Evolutionary conservation across 2,797 vertebrate genomes (phyloP).

Genomic region (Meriones psammophilus): DNA sequence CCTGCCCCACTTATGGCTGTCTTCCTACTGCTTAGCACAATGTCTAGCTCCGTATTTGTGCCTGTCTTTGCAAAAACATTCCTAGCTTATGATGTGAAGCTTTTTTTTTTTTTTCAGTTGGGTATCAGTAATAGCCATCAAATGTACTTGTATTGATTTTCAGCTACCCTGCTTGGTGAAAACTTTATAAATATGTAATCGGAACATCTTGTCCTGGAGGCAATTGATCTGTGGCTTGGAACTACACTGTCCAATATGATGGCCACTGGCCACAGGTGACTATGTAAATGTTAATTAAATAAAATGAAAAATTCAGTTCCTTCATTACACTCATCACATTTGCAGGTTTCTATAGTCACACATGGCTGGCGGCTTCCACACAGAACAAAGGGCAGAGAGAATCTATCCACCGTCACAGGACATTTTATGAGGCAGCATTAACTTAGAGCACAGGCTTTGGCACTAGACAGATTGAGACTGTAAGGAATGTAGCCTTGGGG

Average conservation of each 20-base stretch:
- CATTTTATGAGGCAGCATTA: not conserved
- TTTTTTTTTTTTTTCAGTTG: slow-evolving; percentile 35
- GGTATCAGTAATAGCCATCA: slow-evolving; percentile 54
- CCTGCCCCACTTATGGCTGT: not conserved
- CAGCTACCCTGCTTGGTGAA: slow-evolving; percentile 30
- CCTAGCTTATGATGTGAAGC: slow-evolving; percentile 20
- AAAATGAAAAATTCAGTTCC: slow-evolving; percentile 16
- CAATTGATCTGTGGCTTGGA: slow-evolving; percentile 43
- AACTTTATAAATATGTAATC: slow-evolving; percentile 68
- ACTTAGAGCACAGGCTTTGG: not conserved
- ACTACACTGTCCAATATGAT: not conserved
- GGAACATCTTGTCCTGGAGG: slow-evolving; percentile 52
- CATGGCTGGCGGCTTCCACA: not conserved
- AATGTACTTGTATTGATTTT: slow-evolving; percentile 63
- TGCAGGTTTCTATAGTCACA: not conserved
- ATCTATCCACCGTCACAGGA: not conserved
- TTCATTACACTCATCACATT: not conserved
- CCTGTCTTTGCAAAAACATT: slow-evolving; percentile 57
- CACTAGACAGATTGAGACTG: not conserved
- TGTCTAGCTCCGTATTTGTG: slow-evolving; percentile 16
- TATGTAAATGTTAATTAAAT: slow-evolving; percentile 63
- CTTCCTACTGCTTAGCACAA: not conserved
- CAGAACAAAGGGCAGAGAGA: not conserved
- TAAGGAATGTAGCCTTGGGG: not conserved
- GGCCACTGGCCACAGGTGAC: not conserved